These are phyloP conservation scores for Chanos chanos DNA, from an alignment of 2,797 vertebrate species.

Conservation along the genomic window DNA sequence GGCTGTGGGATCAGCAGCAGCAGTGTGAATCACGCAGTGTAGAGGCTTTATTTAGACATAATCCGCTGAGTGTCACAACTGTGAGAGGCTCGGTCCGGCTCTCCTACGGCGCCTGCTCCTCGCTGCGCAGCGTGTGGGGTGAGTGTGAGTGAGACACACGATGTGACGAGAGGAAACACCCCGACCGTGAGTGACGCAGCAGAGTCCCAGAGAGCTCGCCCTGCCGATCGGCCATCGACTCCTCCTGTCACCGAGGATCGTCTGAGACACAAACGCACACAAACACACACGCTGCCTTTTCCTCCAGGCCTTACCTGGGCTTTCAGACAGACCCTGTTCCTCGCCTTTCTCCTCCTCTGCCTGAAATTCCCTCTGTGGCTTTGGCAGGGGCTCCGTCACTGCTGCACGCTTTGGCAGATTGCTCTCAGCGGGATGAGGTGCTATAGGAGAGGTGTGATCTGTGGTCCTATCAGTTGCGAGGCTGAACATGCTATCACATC, in stretches of 20 bases:
- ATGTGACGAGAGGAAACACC: conserved; percentile 30
- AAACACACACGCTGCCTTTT: too few species aligned
- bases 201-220: conserved; percentile 19
- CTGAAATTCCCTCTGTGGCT: too few species aligned
- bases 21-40: conserved; percentile 64
- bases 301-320: too few species aligned
- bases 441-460: conserved; percentile 34
- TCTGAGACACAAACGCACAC: too few species aligned
- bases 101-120: conserved; percentile 32
- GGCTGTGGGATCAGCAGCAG: conserved; percentile 67
- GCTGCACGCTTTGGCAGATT: conserved; percentile 66
- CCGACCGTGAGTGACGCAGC: conserved; percentile 26
- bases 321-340: conserved; percentile 31
- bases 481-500: too few species aligned
- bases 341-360: conserved; percentile 43
- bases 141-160: conserved; percentile 40
- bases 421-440: conserved; percentile 58
- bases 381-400: conserved; percentile 45
- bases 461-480: conserved; percentile 23
- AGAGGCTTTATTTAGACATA: conserved; percentile 73
- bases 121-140: conserved; percentile 28
- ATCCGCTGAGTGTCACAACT: conserved; percentile 57
- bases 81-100: conserved; percentile 40
- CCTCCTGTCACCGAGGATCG: neutral
- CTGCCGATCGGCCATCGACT: neutral